Base-by-base conservation (phyloP, 2,797 vertebrate species). In the Serranus cabrilla region DNA sequence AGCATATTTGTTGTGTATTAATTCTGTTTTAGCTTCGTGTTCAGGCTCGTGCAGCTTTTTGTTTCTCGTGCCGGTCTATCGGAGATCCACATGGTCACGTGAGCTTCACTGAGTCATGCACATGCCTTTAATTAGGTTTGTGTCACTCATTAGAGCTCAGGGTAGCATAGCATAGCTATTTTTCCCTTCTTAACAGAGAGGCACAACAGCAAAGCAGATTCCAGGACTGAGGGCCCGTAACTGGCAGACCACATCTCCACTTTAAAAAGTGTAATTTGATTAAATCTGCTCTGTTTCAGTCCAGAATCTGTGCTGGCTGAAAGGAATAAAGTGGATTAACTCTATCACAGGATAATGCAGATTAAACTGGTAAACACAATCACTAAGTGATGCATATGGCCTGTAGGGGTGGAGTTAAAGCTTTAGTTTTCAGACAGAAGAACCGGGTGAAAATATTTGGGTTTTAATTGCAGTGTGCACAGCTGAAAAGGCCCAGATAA, bases 271-370 rank as follows among this genome's bases (percentile, higher is more conserved):
- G 80, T 91, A 82, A 90, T 94, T 93, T 94, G 88, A 94, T 94
- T 89, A 92, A 92, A 95, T 93, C 91, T 93, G 83, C 86, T 88
- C 85, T 79, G 87, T 93, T 94, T 92, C 84, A 86, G 76, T 84
- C 84, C 85, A 89, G 86, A 93, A 89, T 91, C 84, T 90, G 87
- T 81, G 83, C 88, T 83, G 85, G 84, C 87, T 91, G 82, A 91
- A 92, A 89, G 23, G 75, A 93, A 87, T 90, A 89, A 94, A 93
- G 91, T 94, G 90, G 93, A 95, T 95, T 94, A 95, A 88, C 83
- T 91, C 72, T 82, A 89, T 91, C 83, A 76, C 87, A 81, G 87
- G 90, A 92, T 93, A 88, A 91, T 92, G 82, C 86, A 91, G 91
- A 94, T 93, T 93, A 91, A 92, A 92, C 82, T 82, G 86, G 87